A percentile compares a stretch with the other conserved stretches of the same genome.
These are phyloP conservation scores for Amazona guildingii DNA, from an alignment of 2,113 vertebrate species.

Conservation along the genomic window DNA sequence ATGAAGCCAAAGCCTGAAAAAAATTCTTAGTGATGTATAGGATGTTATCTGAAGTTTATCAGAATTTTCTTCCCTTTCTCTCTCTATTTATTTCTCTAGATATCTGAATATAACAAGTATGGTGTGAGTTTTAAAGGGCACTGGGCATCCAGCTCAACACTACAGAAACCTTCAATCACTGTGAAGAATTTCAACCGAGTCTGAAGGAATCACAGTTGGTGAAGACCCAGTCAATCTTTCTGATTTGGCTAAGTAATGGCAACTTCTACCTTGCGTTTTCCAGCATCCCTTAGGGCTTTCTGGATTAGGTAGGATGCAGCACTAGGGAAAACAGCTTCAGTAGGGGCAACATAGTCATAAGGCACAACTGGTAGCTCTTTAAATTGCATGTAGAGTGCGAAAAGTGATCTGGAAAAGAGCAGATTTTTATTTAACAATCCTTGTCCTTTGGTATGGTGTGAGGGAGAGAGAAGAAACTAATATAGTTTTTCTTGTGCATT, in stretches of 20 bases:
- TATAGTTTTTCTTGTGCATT: not conserved
- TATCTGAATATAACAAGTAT: not conserved
- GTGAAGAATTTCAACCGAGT: not conserved
- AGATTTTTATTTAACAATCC: not conserved
- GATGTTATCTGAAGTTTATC: slow-evolving; percentile 22
- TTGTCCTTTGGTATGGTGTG: not conserved
- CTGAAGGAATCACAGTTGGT: not conserved
- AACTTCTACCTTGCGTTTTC: slow-evolving; percentile 38
- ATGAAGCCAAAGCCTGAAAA: not conserved
- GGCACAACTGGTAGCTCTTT: not conserved
- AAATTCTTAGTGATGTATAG: not conserved
- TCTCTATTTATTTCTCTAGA: not conserved
- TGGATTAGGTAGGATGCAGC: not conserved
- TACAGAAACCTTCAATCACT: not conserved
- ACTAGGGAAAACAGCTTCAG: not conserved
- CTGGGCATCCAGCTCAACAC: not conserved
- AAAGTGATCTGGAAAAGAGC: not conserved
- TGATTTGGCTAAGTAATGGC: not conserved
- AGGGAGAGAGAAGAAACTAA: not conserved
- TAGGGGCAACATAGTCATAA: slow-evolving; percentile 43
- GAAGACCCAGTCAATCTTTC: not conserved
- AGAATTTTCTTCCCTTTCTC: slow-evolving; percentile 5
- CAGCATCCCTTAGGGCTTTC: not conserved
- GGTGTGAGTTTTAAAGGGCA: not conserved
- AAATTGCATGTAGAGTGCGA: not conserved